Evolutionary conservation across 2,113 vertebrate genomes (phyloP), one percentile per base, ranked within the genome.

Genomic region (Marmota monax): DNA sequence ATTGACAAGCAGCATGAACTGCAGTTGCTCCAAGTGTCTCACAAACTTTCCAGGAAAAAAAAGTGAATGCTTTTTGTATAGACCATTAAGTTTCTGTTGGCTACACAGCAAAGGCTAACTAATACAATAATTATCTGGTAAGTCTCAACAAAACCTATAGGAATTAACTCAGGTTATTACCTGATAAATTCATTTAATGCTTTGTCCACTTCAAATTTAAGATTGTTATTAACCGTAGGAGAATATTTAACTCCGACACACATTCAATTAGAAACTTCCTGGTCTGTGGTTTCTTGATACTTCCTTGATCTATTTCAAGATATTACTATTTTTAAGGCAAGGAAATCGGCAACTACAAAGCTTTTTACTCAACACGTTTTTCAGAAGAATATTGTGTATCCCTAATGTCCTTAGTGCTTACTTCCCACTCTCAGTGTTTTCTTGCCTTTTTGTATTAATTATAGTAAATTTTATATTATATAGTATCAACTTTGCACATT

Each of bases 231-330:
- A 94, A 95, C 80, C 69, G 27, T 69, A 56, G 76, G 87, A 85
- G 84, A 96, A 97, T 93, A 87, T 95, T 97, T 96, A 96, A 97
- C 96, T 84, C 37, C 84, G 63, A 84, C 25, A 63, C 27, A 83
- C 39, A 90, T 76, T 93, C 83, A 65, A 73, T 67, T 63, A 84
- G 83, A 84, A 34, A 95, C 91, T 96, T 95, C 78, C 89, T 86
- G 86, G 76, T 63, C 51, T 92, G 84, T 84, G 51, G 70, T 79
- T 88, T 20, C 53, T 84, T 70, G 23, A 63, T 70, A 92, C 79
- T 89, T 96, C 85, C 53, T 94, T 94, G 63, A 84, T 90, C 73
- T 92, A 42, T 92, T 97, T 91, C 67, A 95, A 92, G 70, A 56
- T 58, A 96, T 11, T 25, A 70, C 63, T 94, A 79, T 84, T 95